Percentiles rank a stretch among this genome's conserved stretches.
Conservation (phyloP, 2,888 invertebrate species). For the Azorinus chamasolen region DNA sequence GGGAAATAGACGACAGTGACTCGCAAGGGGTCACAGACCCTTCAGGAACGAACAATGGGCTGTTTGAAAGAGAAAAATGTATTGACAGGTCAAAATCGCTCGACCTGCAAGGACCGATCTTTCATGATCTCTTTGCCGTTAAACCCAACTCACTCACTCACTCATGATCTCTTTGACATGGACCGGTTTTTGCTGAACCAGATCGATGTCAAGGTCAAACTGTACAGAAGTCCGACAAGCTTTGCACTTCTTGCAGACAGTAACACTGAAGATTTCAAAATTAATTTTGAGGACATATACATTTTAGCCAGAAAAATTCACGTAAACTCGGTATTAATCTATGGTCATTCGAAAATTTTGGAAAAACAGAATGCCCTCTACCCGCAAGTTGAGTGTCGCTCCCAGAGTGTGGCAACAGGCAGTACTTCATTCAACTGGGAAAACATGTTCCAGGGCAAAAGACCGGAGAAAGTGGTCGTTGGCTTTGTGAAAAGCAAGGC, state of each 20-base stretch:
- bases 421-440: constrained; percentile 37
- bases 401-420: constrained; percentile 44
- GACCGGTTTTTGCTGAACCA: constrained; percentile 18
- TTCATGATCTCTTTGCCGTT: no score
- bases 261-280: constrained; percentile 18
- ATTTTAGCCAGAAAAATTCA: constrained; percentile 24
- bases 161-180: constrained; percentile 37
- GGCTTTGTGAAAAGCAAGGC: constrained; percentile 45
- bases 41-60: constrained; percentile 32
- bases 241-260: constrained; percentile 22
- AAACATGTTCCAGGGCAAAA: constrained; percentile 46
- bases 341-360: constrained; percentile 37
- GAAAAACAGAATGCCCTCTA: constrained; percentile 37
- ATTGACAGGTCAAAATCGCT: constrained; percentile 24
- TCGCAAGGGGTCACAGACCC: constrained; percentile 31
- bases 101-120: constrained; percentile 49
- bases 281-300: constrained; percentile 35
- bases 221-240: constrained; percentile 26
- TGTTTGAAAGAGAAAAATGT: constrained; percentile 22
- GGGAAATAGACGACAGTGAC: constrained; percentile 35
- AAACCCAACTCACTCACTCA: no score
- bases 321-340: constrained; percentile 25
- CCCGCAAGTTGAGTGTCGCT: constrained; percentile 27
- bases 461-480: constrained; percentile 29
- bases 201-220: constrained; percentile 29